Evolutionary conservation across 2,888 invertebrate species (phyloP).

Genomic region (Girardia tigrina): DNA sequence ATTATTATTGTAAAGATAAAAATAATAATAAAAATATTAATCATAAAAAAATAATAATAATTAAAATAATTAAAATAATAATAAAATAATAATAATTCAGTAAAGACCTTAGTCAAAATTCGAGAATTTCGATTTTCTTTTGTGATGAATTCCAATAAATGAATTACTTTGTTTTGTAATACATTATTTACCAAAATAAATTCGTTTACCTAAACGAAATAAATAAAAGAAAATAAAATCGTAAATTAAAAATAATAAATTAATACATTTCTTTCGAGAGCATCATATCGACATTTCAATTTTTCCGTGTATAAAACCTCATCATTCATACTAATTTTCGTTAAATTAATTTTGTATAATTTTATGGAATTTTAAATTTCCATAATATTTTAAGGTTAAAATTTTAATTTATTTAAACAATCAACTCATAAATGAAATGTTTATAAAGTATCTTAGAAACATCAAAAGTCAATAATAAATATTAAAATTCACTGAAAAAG

Average conservation of each 20-base stretch:
- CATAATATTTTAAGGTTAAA: not conserved
- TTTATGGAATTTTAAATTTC: not conserved
- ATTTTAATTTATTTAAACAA: not conserved
- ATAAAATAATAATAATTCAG: too few species aligned
- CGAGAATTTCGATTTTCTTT: not conserved
- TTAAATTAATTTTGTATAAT: not conserved
- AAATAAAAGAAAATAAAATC: too few species aligned
- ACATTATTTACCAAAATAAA: not conserved
- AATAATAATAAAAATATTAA: too few species aligned
- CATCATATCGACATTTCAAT: constrained; percentile 16
- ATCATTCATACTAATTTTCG: constrained; percentile 3
- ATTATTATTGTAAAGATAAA: too few species aligned
- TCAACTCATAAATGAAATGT: too few species aligned
- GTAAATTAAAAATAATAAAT: not conserved
- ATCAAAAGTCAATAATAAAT: too few species aligned
- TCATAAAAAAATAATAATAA: too few species aligned
- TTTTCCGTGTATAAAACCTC: not conserved
- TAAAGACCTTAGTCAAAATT: not conserved
- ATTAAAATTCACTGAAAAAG: too few species aligned
- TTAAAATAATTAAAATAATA: too few species aligned
- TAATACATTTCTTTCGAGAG: not conserved
- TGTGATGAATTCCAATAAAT: constrained; percentile 10
- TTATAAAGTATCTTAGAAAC: too few species aligned
- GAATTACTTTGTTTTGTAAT: not conserved
- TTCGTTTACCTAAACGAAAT: not conserved